phyloP scores from a whole-genome alignment of 2,797 vertebrate species.

The Myiotriccus ornatus region DNA sequence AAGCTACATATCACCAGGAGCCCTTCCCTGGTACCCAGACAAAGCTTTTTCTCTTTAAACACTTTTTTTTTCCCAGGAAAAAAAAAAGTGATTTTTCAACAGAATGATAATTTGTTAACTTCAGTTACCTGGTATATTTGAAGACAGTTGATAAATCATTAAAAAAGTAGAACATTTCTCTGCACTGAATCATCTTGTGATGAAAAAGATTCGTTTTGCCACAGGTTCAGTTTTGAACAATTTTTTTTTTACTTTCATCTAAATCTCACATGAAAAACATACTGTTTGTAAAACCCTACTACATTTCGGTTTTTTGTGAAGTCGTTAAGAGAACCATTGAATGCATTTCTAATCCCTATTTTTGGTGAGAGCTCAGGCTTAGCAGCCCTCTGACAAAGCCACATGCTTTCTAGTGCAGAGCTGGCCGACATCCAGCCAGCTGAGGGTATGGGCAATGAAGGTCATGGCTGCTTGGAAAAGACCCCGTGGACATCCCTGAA shows the following conservation, averaged over 20 bases:
- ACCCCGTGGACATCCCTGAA: not conserved
- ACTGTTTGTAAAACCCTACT: not conserved
- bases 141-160: constrained; percentile 35
- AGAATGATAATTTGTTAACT: not conserved
- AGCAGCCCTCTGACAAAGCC: not conserved
- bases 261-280: not conserved
- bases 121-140: not conserved
- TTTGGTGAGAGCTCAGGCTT: constrained; percentile 5
- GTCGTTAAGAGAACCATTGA: not conserved
- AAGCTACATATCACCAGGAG: not conserved
- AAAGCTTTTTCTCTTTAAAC: not conserved
- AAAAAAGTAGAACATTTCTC: not conserved
- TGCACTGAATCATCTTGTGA: not conserved
- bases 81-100: not conserved
- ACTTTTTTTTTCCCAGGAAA: not conserved
- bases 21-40: not conserved
- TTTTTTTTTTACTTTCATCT: not conserved
- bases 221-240: not conserved
- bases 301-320: not conserved
- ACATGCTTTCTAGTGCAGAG: not conserved
- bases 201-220: not conserved
- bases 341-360: constrained; percentile 8
- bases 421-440: constrained; percentile 41
- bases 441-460: not conserved
- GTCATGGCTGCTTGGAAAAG: not conserved